phyloP scores from a whole-genome alignment of 2,113 vertebrate species.

The Theristicus caerulescens region DNA sequence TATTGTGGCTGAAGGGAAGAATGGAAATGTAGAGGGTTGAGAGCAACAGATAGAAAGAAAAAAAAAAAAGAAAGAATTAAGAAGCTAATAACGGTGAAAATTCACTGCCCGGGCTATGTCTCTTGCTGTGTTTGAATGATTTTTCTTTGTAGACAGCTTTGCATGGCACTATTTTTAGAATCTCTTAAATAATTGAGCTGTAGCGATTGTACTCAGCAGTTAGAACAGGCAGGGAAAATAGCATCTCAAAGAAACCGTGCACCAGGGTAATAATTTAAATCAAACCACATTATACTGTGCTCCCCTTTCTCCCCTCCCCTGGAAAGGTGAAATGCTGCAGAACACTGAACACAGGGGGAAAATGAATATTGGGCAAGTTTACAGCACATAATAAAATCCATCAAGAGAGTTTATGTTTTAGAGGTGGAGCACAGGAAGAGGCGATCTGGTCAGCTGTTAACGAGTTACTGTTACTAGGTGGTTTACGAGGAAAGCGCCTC shows the following conservation, averaged over 20 bases:
- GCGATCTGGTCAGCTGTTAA: not conserved
- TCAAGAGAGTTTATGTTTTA: not conserved
- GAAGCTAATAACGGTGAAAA: constrained; percentile 49
- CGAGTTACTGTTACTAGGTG: not conserved
- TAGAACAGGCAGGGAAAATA: constrained; percentile 72
- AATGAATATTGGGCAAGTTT: constrained; percentile 46
- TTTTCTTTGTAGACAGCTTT: constrained; percentile 71
- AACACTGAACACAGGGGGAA: not conserved
- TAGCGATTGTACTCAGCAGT: constrained; percentile 73
- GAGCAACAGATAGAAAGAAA: not conserved
- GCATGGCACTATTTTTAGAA: constrained; percentile 75
- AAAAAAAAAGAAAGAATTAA: not conserved
- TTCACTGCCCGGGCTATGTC: constrained; percentile 39
- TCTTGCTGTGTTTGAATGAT: constrained; percentile 73
- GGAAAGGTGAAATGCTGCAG: constrained; percentile 30
- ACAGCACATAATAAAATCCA: constrained; percentile 12
- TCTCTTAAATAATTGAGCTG: constrained; percentile 81
- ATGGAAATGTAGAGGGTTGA: not conserved
- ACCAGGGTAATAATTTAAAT: constrained; percentile 74
- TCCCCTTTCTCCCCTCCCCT: not conserved
- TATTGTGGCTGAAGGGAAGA: constrained; percentile 47
- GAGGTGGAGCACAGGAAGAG: not conserved
- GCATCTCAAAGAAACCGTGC: constrained; percentile 64
- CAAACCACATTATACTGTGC: constrained; percentile 39
- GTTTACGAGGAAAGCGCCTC: not conserved